These are phyloP conservation scores for Solenopsis invicta DNA, from an alignment of 1,140 invertebrate genomes.

Conservation along the genomic window DNA sequence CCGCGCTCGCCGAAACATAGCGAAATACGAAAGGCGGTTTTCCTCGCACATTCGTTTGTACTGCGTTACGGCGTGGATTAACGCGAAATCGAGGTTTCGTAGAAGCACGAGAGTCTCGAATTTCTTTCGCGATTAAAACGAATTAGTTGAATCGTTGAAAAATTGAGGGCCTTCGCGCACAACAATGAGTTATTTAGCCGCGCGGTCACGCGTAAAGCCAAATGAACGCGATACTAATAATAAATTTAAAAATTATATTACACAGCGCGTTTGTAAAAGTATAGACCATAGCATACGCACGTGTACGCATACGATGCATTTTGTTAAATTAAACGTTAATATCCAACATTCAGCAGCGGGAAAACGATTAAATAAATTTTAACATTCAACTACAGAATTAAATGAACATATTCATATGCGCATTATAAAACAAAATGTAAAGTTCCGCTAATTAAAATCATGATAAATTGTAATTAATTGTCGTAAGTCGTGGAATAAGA, in stretches of 20 bases:
- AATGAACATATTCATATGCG: slow-evolving; percentile 4
- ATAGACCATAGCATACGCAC: not conserved
- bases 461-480: slow-evolving; percentile 39
- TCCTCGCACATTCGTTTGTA: slow-evolving; percentile 40
- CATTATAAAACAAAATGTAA: not conserved
- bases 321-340: slow-evolving; percentile 30
- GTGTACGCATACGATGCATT: no score
- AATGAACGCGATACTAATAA: not conserved
- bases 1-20: slow-evolving; percentile 22
- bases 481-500: not conserved
- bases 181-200: not conserved
- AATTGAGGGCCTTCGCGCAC: not conserved
- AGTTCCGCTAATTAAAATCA: slow-evolving; percentile 15
- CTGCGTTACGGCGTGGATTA: slow-evolving; percentile 28
- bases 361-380: slow-evolving; percentile 44
- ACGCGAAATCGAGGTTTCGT: slow-evolving; percentile 31
- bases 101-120: slow-evolving; percentile 20
- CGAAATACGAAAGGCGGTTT: slow-evolving; percentile 45
- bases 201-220: not conserved
- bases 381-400: slow-evolving; percentile 4
- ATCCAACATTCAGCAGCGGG: not conserved
- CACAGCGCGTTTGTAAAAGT: slow-evolving; percentile 14
- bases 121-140: slow-evolving; percentile 19
- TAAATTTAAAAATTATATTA: slow-evolving; percentile 39
- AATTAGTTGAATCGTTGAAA: slow-evolving; percentile 21